Conservation (phyloP, 2,113 vertebrate species). For the Mobula birostris region DNA sequence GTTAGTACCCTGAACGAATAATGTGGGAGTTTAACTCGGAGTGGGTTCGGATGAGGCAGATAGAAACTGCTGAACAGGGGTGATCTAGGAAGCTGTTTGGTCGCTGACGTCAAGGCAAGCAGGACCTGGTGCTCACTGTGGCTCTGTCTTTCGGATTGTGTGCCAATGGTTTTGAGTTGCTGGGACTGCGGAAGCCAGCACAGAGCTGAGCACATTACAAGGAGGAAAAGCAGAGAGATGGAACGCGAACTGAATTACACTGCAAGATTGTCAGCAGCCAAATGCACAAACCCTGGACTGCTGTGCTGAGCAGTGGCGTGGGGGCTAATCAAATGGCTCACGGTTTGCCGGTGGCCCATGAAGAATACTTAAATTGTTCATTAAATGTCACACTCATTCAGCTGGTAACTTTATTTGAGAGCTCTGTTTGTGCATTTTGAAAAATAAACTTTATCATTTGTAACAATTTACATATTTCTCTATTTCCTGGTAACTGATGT, state of each 20-base stretch:
- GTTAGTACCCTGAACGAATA: background rate
- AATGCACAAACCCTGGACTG: background rate
- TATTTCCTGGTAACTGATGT: background rate
- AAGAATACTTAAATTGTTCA: background rate
- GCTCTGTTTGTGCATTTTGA: slow-evolving; percentile 8
- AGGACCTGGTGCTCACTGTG: background rate
- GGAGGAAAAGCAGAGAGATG: background rate
- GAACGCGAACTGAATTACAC: no score
- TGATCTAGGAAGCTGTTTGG: background rate
- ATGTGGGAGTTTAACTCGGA: background rate
- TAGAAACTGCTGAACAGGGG: background rate
- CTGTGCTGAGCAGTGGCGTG: background rate
- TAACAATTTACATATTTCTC: slow-evolving; percentile 6
- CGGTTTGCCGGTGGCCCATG: background rate
- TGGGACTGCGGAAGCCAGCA: background rate
- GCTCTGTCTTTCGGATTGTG: background rate
- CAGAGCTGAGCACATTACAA: background rate
- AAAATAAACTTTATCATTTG: slow-evolving; percentile 33
- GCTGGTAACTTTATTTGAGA: slow-evolving; percentile 8
- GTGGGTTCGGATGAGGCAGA: background rate
- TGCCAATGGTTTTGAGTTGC: background rate
- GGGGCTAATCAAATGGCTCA: background rate
- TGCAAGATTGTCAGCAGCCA: background rate
- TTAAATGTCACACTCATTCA: background rate
- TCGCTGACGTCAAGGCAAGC: background rate